Conservation (phyloP, 1,140 invertebrate species). For the Teleopsis dalmanni region DNA sequence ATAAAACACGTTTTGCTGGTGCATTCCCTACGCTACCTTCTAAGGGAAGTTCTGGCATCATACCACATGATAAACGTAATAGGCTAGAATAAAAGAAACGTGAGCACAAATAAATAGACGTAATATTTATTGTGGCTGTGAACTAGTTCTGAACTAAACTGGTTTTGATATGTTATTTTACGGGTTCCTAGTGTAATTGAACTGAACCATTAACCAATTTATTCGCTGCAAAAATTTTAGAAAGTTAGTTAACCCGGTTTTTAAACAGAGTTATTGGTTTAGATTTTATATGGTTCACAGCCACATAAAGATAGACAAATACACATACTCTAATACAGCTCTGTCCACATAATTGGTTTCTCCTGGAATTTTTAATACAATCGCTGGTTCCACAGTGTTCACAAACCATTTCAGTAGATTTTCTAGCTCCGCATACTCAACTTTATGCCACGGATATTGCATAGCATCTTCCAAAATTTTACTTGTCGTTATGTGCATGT, state of each 20-base stretch:
- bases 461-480: conserved; percentile 56
- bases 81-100: conserved; percentile 18
- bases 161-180: no score
- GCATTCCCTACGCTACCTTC: conserved; percentile 15
- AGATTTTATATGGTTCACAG: not conserved
- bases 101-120: not conserved
- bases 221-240: not conserved
- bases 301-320: not conserved
- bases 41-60: conserved; percentile 24
- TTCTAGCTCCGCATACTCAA: conserved; percentile 60
- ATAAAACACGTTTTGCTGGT: conserved; percentile 33
- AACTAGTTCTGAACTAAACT: no score
- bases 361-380: conserved; percentile 51
- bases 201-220: no score
- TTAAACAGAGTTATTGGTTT: not conserved
- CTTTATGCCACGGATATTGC: conserved; percentile 60
- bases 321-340: conserved; percentile 44
- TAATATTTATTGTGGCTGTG: no score
- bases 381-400: conserved; percentile 64
- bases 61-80: conserved; percentile 26
- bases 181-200: no score
- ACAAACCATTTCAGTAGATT: conserved; percentile 69
- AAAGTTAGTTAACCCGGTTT: not conserved
- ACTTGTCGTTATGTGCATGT: conserved; percentile 46
- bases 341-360: conserved; percentile 44